These are phyloP conservation scores for Microdon myrmicae DNA, from an alignment of 2,888 invertebrate genomes.

Conservation along the genomic window DNA sequence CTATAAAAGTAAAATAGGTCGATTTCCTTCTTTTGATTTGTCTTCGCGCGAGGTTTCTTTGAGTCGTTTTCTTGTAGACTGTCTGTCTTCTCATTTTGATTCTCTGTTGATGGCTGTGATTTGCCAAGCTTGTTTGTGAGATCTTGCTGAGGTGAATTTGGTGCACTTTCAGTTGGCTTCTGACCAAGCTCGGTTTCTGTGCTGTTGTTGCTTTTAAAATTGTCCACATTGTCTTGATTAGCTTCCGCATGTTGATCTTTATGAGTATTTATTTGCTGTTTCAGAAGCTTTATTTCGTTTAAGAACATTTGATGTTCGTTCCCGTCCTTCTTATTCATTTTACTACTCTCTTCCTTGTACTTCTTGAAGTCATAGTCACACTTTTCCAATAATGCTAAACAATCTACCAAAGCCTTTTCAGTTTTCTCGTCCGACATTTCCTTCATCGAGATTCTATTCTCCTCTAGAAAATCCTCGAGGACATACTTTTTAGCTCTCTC, in stretches of 20 bases:
- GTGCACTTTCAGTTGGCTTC: not conserved
- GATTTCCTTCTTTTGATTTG: not conserved
- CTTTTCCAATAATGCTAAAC: slow-evolving; percentile 60
- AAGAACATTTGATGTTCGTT: slow-evolving; percentile 62
- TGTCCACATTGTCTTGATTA: slow-evolving; percentile 32
- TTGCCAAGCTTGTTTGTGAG: no score
- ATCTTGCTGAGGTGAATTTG: not conserved
- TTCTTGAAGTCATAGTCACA: slow-evolving; percentile 64
- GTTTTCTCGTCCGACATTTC: slow-evolving; percentile 63
- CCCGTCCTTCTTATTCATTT: slow-evolving; percentile 57
- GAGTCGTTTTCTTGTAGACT: no score
- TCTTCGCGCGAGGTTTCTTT: not conserved
- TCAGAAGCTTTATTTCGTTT: slow-evolving; percentile 62
- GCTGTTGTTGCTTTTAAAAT: slow-evolving; percentile 17
- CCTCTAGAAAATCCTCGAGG: slow-evolving; percentile 69
- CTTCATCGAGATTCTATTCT: slow-evolving; percentile 64
- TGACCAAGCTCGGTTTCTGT: not conserved
- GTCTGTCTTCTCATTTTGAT: no score
- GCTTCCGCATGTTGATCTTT: slow-evolving; percentile 57
- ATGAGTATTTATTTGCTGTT: slow-evolving; percentile 60
- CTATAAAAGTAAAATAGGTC: slow-evolving; percentile 71
- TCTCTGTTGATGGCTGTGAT: no score
- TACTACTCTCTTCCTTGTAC: slow-evolving; percentile 61
- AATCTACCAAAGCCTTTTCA: slow-evolving; percentile 61
- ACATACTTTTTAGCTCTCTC: slow-evolving; percentile 70